Base-by-base conservation (phyloP, 2,113 vertebrate genomes). In the Trogon melanurus region DNA sequence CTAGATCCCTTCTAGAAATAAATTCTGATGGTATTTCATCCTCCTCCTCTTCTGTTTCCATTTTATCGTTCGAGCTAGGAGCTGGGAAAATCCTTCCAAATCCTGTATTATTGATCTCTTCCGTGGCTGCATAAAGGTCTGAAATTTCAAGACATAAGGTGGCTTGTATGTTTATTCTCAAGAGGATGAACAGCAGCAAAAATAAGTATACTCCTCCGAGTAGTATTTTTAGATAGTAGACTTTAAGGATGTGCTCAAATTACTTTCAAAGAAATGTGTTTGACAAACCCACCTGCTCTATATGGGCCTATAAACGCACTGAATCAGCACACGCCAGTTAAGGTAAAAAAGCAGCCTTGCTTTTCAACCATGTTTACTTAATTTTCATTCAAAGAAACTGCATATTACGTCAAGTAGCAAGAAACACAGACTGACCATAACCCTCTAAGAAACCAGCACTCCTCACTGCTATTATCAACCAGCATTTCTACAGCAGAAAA, bases 11-110 rank as follows among this genome's bases (percentile, higher is more conserved):
- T 96, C 98, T 98, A 88, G 99, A 99, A 97, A 99, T 98, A 94
- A 99, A 98, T 84, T 98, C 98, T 6, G 98, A 98, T 32, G 98
- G 97, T 95, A 99, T 98, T 71, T 98, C 96, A 29, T 99, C 98
- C 1, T 98, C 97, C 10, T 98, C 98, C 34, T 98, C 98, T 60
- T 98, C 97, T 25, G 97, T 97, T 56, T 99, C 98, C 61, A 98
- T 98, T 89, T 97, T 97, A 73, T 97, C 95, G 62, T 97, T 97
- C n/a, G 97, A 87, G 92, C 96, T 98, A 26, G 97, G 95, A 85
- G 97, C 91, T 58, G 99, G 99, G 91, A 99, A 99, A 82, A 99
- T 98, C 97, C 99, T 99, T 89, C 99, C 99, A 97, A 99, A 99
- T 54, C 99, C 99, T 58, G 96, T 97, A 67, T 89, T 98, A 60